Evolutionary conservation across 2,113 vertebrate genomes (phyloP).

Genomic region (Verasper variegatus): DNA sequence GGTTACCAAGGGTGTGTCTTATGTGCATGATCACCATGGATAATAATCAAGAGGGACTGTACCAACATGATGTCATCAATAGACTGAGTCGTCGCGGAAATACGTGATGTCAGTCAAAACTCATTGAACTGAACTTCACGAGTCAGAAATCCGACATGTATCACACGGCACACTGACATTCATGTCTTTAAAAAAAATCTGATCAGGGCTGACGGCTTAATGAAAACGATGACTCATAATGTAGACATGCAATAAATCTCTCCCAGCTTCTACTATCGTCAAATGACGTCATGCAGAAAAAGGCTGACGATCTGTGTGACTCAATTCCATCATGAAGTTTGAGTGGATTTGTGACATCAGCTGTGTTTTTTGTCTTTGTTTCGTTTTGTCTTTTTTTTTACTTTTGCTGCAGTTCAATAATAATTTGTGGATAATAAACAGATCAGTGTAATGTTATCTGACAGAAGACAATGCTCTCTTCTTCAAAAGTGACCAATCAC

Average conservation of each 20-base stretch:
- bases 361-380: neutral
- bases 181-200: constrained; percentile 1
- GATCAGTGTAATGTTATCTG: neutral
- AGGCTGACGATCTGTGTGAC: neutral
- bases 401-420: neutral
- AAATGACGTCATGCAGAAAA: constrained; percentile 11
- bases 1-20: too few relatives aligned
- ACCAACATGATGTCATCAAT: too few relatives aligned
- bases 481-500: constrained; percentile 48
- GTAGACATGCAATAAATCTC: constrained; percentile 2
- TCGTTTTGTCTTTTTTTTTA: neutral
- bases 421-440: constrained; percentile 10
- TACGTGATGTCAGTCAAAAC: too few relatives aligned
- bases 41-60: too few relatives aligned
- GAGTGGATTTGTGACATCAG: constrained; percentile 11
- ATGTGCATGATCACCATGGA: too few relatives aligned
- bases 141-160: constrained; percentile 9
- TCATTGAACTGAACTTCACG: neutral
- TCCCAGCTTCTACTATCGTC: constrained; percentile 16
- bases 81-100: too few relatives aligned
- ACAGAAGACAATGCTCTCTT: constrained; percentile 40
- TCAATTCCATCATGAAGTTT: neutral
- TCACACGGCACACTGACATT: constrained; percentile 9
- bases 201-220: neutral
- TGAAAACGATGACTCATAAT: too few relatives aligned